A percentile compares a stretch with the other conserved stretches of the same genome.
phyloP scores from a whole-genome alignment of 2,797 vertebrate species.

The Enteromius anoplus region DNA sequence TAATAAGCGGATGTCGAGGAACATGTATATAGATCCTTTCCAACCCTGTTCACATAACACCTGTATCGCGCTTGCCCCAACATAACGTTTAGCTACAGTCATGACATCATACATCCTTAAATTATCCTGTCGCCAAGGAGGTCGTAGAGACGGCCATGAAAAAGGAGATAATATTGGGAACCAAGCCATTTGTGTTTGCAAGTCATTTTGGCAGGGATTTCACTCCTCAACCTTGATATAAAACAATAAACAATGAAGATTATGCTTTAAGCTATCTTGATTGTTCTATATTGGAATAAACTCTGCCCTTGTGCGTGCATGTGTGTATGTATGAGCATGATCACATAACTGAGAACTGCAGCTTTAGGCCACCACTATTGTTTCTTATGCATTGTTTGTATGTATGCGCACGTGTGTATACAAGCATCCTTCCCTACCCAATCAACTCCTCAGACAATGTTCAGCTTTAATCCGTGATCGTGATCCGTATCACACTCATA shows the following conservation, averaged over 20 bases:
- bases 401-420: conserved; percentile 15
- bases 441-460: conserved; percentile 24
- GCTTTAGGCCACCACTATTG: neutral
- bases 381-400: conserved; percentile 10
- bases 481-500: neutral
- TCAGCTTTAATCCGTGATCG: neutral
- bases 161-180: conserved; percentile 42
- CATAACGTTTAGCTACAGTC: conserved; percentile 19
- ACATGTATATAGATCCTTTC: conserved; percentile 1
- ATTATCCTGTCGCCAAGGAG: conserved; percentile 44
- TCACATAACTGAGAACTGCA: conserved; percentile 1
- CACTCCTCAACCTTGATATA: conserved; percentile 50
- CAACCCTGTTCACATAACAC: neutral
- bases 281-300: conserved; percentile 41
- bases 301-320: neutral
- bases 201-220: conserved; percentile 29
- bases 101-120: conserved; percentile 39
- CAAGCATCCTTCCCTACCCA: conserved; percentile 2
- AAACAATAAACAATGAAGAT: conserved; percentile 55
- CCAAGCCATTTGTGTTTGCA: neutral
- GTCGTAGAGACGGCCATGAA: conserved; percentile 38
- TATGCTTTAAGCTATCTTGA: conserved; percentile 29
- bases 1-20: conserved; percentile 9
- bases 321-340: neutral
- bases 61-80: neutral